Evolutionary conservation across 1,140 invertebrate species (phyloP).

Genomic region (Triops cancriformis): DNA sequence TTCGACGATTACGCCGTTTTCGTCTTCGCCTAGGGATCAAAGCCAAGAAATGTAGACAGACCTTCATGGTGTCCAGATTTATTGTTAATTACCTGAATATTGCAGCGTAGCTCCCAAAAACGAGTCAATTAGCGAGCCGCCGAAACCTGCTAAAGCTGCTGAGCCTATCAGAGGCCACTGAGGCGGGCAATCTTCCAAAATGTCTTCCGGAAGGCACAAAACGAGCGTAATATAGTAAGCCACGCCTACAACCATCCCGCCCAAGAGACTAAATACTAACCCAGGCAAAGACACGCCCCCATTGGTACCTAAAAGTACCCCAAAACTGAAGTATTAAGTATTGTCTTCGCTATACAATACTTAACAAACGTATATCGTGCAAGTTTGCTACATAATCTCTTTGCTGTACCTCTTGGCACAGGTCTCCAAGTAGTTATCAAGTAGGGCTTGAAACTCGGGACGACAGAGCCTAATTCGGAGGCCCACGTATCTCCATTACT

Average conservation of each 20-base stretch:
- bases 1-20: slow-evolving; percentile 60
- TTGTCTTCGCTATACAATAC: slow-evolving; percentile 11
- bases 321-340: not conserved
- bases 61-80: not conserved
- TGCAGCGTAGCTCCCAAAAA: slow-evolving; percentile 73
- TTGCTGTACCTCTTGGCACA: slow-evolving; percentile 67
- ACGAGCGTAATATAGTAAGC: slow-evolving; percentile 59
- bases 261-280: slow-evolving; percentile 59
- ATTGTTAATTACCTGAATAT: slow-evolving; percentile 58
- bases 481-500: slow-evolving; percentile 87
- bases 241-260: slow-evolving; percentile 64
- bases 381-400: not conserved
- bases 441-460: slow-evolving; percentile 56
- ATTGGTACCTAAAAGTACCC: slow-evolving; percentile 57
- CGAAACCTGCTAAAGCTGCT: slow-evolving; percentile 59
- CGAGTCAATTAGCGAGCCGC: slow-evolving; percentile 76
- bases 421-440: slow-evolving; percentile 63
- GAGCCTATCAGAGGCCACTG: slow-evolving; percentile 73
- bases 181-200: slow-evolving; percentile 53
- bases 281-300: slow-evolving; percentile 67
- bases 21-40: slow-evolving; percentile 45
- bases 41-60: slow-evolving; percentile 21
- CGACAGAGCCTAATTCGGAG: slow-evolving; percentile 74
- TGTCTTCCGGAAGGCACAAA: slow-evolving; percentile 50
- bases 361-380: slow-evolving; percentile 3